These are phyloP conservation scores for Alitta virens DNA, from an alignment of 2,888 invertebrate species.

Conservation along the genomic window DNA sequence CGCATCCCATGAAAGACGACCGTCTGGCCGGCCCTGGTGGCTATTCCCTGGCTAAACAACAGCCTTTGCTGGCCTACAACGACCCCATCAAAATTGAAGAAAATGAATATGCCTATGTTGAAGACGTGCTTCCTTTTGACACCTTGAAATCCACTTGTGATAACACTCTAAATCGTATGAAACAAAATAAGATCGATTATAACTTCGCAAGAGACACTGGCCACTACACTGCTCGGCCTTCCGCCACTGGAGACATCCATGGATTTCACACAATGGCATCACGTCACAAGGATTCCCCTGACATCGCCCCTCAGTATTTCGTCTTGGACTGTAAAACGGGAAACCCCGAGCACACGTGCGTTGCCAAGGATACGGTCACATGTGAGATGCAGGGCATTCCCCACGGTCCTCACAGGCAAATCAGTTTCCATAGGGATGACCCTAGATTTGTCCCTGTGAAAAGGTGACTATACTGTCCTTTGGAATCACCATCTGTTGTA, in stretches of 20 bases:
- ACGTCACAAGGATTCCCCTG: neutral
- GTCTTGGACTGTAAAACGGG: neutral
- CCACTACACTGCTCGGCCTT: neutral
- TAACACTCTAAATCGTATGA: neutral
- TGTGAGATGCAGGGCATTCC: too few relatives aligned
- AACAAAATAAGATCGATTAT: neutral
- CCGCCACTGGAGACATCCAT: neutral
- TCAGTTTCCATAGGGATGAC: too few relatives aligned
- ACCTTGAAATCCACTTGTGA: neutral
- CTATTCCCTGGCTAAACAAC: neutral
- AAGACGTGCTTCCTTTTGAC: slow-evolving; percentile 5
- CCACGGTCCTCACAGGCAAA: too few relatives aligned
- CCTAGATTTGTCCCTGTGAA: too few relatives aligned
- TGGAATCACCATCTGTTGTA: too few relatives aligned
- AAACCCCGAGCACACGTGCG: too few relatives aligned
- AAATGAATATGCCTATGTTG: slow-evolving; percentile 16
- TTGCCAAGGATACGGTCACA: too few relatives aligned
- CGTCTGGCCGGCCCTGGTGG: neutral
- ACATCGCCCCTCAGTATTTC: neutral
- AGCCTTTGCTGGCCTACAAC: neutral
- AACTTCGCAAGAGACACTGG: neutral
- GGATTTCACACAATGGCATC: too few relatives aligned
- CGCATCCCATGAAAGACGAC: neutral
- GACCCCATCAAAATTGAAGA: neutral
- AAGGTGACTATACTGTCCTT: too few relatives aligned